Evolutionary conservation across 1,140 invertebrate genomes (phyloP).

Genomic region (Sycophila sp.): DNA sequence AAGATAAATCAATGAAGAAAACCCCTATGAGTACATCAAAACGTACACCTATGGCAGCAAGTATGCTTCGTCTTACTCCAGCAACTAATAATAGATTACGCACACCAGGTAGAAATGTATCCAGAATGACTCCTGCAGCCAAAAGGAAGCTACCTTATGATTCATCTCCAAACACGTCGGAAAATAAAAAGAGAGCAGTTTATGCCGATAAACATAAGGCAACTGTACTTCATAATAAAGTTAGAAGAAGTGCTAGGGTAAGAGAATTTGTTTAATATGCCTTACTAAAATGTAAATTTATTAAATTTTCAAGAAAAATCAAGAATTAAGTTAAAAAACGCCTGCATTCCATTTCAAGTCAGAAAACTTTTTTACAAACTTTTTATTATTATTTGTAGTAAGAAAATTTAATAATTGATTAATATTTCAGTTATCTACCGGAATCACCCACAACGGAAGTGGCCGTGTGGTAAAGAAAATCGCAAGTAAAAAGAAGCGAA

Average conservation of each 20-base stretch:
- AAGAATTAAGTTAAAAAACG: too few relatives aligned
- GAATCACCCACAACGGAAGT: slow-evolving; percentile 34
- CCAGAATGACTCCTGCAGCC: slow-evolving; percentile 42
- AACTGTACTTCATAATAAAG: slow-evolving; percentile 43
- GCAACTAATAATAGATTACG: slow-evolving; percentile 42
- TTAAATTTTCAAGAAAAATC: slow-evolving; percentile 16
- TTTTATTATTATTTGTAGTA: too few relatives aligned
- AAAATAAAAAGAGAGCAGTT: slow-evolving; percentile 43
- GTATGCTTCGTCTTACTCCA: slow-evolving; percentile 43
- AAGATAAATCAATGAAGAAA: slow-evolving; percentile 57
- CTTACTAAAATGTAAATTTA: not conserved
- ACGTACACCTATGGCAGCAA: slow-evolving; percentile 46
- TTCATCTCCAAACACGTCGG: slow-evolving; percentile 45
- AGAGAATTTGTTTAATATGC: slow-evolving; percentile 10
- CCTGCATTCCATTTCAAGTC: too few relatives aligned
- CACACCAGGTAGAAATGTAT: slow-evolving; percentile 47
- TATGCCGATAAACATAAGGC: slow-evolving; percentile 44
- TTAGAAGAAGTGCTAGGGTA: slow-evolving; percentile 50
- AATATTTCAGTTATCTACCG: slow-evolving; percentile 28
- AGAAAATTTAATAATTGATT: not conserved
- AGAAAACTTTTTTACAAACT: too few relatives aligned
- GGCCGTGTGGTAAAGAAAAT: not conserved
- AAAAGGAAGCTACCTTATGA: slow-evolving; percentile 56
- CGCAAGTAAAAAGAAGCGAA: slow-evolving; percentile 17
- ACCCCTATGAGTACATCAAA: slow-evolving; percentile 54